phyloP scores from a whole-genome alignment of 2,797 vertebrate genomes.

The Molossus molossus region DNA sequence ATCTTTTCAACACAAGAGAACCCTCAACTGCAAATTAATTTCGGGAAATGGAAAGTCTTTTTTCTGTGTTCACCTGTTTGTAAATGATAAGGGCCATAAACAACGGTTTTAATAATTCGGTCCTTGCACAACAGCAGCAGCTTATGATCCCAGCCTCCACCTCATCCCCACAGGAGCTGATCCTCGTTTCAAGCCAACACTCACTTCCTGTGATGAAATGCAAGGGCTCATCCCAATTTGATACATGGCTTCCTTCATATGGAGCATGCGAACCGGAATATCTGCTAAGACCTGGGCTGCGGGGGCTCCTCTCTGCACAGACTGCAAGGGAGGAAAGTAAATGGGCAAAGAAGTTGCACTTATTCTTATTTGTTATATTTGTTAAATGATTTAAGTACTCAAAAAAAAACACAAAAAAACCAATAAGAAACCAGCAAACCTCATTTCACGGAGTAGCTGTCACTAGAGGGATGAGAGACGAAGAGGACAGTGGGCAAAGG shows the following conservation, averaged over 20 bases:
- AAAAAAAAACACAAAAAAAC: background rate
- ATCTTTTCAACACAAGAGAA: slow-evolving; percentile 87
- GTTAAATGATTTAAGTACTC: slow-evolving; percentile 38
- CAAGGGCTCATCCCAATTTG: slow-evolving; percentile 88
- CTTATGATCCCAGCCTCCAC: slow-evolving; percentile 80
- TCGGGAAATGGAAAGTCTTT: slow-evolving; percentile 85
- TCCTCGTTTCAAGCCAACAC: slow-evolving; percentile 85
- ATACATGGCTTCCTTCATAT: slow-evolving; percentile 86
- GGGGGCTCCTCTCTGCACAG: slow-evolving; percentile 39
- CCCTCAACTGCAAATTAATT: slow-evolving; percentile 89
- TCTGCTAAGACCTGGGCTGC: slow-evolving; percentile 43
- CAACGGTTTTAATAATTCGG: slow-evolving; percentile 87
- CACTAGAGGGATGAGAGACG: background rate
- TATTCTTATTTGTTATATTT: slow-evolving; percentile 56
- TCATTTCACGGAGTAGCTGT: background rate
- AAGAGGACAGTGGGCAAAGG: background rate
- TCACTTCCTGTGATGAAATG: slow-evolving; percentile 87
- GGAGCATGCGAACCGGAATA: slow-evolving; percentile 72
- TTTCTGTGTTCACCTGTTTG: slow-evolving; percentile 88
- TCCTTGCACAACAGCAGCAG: slow-evolving; percentile 75
- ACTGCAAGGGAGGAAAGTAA: slow-evolving; percentile 68
- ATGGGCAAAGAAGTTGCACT: slow-evolving; percentile 33
- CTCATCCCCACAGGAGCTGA: slow-evolving; percentile 80
- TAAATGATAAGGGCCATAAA: slow-evolving; percentile 90
- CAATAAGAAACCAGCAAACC: no score